These are phyloP conservation scores for Lepus oiostolus DNA, from an alignment of 2,797 vertebrate genomes.

Conservation along the genomic window DNA sequence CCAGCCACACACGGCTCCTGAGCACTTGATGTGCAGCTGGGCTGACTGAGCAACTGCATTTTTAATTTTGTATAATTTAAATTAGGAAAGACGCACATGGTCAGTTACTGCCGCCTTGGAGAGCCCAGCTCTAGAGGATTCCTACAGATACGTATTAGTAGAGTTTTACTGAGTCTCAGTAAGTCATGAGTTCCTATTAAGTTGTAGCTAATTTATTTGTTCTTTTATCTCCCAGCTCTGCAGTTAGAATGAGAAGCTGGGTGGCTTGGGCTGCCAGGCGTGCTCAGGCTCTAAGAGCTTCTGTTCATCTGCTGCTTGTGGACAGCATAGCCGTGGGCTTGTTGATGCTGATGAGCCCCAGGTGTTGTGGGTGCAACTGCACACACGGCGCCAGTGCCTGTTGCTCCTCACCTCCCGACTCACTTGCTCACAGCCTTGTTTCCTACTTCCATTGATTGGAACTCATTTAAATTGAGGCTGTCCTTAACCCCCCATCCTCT, in stretches of 20 bases:
- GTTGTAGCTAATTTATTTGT: not conserved
- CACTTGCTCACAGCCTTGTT: not conserved
- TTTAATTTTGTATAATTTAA: slow-evolving; percentile 59
- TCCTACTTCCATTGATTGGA: not conserved
- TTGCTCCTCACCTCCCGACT: not conserved
- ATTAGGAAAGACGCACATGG: not conserved
- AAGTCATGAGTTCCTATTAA: slow-evolving; percentile 21
- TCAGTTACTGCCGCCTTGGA: not conserved
- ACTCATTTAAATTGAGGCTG: not conserved
- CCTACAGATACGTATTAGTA: not conserved
- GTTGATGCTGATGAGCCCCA: not conserved
- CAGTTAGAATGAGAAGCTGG: slow-evolving; percentile 10
- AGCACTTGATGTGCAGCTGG: not conserved
- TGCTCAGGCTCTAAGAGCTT: not conserved
- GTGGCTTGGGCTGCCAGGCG: not conserved
- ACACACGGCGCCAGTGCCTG: not conserved
- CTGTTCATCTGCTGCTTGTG: not conserved
- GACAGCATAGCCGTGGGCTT: not conserved
- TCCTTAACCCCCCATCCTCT: not conserved
- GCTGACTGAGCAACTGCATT: not conserved
- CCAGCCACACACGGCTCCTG: not conserved
- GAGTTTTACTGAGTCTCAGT: slow-evolving; percentile 45
- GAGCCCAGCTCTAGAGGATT: not conserved
- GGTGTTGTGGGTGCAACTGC: not conserved
- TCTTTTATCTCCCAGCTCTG: not conserved